Evolutionary conservation across 2,113 vertebrate genomes (phyloP), one percentile per base, ranked within the genome.

Genomic region (Tupaia chinensis): DNA sequence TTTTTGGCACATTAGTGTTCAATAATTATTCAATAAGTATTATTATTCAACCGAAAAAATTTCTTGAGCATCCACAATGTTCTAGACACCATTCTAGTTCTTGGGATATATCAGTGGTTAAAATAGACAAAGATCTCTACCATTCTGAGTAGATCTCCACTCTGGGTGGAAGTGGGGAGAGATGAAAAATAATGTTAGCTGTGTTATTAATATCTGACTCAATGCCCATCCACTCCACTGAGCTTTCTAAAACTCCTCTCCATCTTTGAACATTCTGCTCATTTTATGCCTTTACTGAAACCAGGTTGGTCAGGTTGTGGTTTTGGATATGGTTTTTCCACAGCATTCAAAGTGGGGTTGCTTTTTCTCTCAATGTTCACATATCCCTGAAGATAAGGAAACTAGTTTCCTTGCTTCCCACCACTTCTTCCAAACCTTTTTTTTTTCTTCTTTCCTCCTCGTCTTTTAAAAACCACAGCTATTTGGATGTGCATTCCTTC

Each of bases 231-330:
- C n/a, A 27, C 53, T 81, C 20, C 16, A 68, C 9, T 19, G 74
- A 91, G 32, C 32, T 91, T 94, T 82, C 69, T 89, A 53, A 56
- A 92, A 53, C 53, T 69, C 22, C 17, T 88, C 83, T 91, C 72
- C 72, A 20, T 84, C 81, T 91, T 80, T 53, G 60, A 91, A 61
- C 32, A 69, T 25, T 83, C 29, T 22, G 44, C 79, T 92, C 44
- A 70, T 88, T 73, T 72, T 5, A 25, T 22, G 13, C 61, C 44
- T 74, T 85, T 29, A 60, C 44, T 60, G 53, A 95, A 80, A 88
- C 1, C 44, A 25, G 7, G 23, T 14, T 94, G 65, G 53, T 16
- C n/a, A 44, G 44, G 44, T 44, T 44, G 44, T 44, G 44, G 44
- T 61, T 34, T 27, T 87, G 29, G 77, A 65, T 22, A 5, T 54